Conservation (phyloP, 2,113 vertebrate genomes). For the Cebus imitator region DNA sequence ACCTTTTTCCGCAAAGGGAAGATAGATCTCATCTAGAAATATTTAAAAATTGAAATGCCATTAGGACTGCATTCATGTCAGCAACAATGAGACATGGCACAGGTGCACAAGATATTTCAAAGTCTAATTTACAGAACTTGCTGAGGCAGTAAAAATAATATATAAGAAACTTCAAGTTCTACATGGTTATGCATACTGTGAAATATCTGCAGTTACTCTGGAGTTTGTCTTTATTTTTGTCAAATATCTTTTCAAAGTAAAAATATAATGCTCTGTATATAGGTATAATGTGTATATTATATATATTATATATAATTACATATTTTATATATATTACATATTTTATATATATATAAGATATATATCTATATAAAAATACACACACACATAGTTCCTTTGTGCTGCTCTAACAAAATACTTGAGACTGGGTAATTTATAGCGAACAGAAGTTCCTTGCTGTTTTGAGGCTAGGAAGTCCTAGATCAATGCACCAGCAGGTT, state of each 20-base stretch:
- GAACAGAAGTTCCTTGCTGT: not conserved
- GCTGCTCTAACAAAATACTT: not conserved
- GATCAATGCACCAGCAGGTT: accelerated
- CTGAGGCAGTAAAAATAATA: not conserved
- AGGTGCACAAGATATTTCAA: not conserved
- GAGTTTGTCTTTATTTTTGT: not conserved
- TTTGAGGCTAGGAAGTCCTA: too few relatives aligned
- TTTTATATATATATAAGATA: too few relatives aligned
- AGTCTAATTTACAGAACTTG: not conserved
- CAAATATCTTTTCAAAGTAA: not conserved
- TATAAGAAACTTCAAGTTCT: not conserved
- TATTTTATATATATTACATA: too few relatives aligned
- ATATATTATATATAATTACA: too few relatives aligned
- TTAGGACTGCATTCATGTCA: not conserved
- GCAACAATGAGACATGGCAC: not conserved
- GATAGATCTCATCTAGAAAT: not conserved
- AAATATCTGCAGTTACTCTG: not conserved
- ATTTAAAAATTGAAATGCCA: not conserved
- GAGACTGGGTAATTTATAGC: not conserved
- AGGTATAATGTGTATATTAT: too few relatives aligned
- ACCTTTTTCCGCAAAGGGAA: not conserved
- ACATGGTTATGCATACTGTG: not conserved
- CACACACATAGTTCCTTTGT: not conserved
- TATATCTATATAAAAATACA: too few relatives aligned
- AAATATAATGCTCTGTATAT: not conserved